A percentile compares a stretch with the other conserved stretches of the same genome.
These are phyloP conservation scores for Ectropis grisescens DNA, from an alignment of 1,140 invertebrate genomes.

Conservation along the genomic window DNA sequence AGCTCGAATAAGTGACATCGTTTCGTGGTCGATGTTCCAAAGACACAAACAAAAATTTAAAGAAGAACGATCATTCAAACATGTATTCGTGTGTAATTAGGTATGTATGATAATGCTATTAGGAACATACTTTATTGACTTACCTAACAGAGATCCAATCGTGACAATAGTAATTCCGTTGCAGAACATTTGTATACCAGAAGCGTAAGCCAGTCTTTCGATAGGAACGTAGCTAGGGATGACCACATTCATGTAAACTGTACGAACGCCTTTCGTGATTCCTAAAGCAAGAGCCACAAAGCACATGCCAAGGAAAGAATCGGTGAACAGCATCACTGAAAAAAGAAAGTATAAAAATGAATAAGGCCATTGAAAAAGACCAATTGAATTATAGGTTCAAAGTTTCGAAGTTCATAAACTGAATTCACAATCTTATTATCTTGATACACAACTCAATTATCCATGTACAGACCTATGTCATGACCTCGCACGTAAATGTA, in stretches of 20 bases:
- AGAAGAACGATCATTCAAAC: no score
- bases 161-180: constrained; percentile 74
- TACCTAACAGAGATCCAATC: constrained; percentile 76
- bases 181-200: constrained; percentile 75
- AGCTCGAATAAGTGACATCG: no score
- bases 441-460: no score
- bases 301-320: constrained; percentile 52
- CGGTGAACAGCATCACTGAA: constrained; percentile 67
- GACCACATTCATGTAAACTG: constrained; percentile 78
- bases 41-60: no score
- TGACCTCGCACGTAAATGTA: no score
- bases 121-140: constrained; percentile 6
- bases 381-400: not conserved
- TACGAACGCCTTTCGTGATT: constrained; percentile 77
- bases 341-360: constrained; percentile 3
- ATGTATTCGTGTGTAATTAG: no score
- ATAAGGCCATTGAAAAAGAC: no score
- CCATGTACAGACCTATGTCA: no score
- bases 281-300: constrained; percentile 69
- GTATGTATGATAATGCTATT: no score
- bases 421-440: no score
- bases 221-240: constrained; percentile 77
- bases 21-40: no score
- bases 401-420: not conserved
- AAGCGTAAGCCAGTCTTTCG: constrained; percentile 73